These are phyloP conservation scores for Pteruthius melanotis DNA, from an alignment of 2,113 vertebrate species.

Conservation along the genomic window DNA sequence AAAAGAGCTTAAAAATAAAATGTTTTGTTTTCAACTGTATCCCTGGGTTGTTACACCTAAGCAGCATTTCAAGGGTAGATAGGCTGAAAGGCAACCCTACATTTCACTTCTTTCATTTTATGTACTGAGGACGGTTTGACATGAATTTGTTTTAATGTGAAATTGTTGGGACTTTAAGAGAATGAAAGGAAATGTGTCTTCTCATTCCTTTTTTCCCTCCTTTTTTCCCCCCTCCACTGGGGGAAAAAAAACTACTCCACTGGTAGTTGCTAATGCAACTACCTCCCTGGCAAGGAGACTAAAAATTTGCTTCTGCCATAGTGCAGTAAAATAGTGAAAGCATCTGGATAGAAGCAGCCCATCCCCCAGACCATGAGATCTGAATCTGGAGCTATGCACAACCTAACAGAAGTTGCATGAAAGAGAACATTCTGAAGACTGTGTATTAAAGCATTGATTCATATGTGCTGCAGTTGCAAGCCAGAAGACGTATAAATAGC, in stretches of 20 bases:
- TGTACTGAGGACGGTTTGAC: not conserved
- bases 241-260: too few relatives aligned
- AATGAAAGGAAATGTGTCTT: not conserved
- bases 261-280: not conserved
- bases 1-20: not conserved
- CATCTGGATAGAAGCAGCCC: not conserved
- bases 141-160: not conserved
- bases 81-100: not conserved
- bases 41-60: not conserved
- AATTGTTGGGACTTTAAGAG: not conserved
- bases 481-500: constrained; percentile 12
- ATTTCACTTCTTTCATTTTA: not conserved
- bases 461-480: constrained; percentile 15
- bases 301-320: not conserved
- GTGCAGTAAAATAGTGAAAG: not conserved
- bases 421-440: not conserved
- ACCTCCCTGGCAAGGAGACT: not conserved
- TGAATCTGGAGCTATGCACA: not conserved
- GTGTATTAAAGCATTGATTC: not conserved
- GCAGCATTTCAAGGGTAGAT: not conserved
- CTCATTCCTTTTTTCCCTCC: not conserved
- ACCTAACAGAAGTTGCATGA: not conserved
- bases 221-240: not conserved
- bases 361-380: not conserved
- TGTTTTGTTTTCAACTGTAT: not conserved